A percentile compares a stretch with the other conserved stretches of the same genome.
These are phyloP conservation scores for Platichthys stellatus DNA, from an alignment of 2,113 vertebrate genomes.

Conservation along the genomic window DNA sequence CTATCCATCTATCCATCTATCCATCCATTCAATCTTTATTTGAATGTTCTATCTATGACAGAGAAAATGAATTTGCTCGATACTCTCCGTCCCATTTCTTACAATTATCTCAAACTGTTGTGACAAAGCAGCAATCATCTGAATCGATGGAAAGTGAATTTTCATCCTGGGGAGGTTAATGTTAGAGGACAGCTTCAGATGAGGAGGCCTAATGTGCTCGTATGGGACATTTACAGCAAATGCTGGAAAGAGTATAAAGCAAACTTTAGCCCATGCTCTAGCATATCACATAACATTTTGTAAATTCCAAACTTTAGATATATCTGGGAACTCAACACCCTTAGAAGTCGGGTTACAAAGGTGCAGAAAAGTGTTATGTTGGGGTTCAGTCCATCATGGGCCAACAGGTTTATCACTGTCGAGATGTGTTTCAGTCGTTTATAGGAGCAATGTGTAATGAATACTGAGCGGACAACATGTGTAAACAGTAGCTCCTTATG, in stretches of 20 bases:
- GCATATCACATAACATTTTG: background rate
- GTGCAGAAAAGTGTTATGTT: background rate
- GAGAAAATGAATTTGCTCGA: background rate
- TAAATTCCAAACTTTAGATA: too few relatives aligned
- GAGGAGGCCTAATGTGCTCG: background rate
- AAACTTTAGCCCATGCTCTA: background rate
- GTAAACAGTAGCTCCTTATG: conserved; percentile 1
- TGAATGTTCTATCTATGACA: background rate
- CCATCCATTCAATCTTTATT: background rate
- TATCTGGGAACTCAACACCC: too few relatives aligned
- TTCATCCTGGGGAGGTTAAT: conserved; percentile 11
- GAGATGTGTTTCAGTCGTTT: background rate
- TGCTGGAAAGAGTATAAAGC: background rate
- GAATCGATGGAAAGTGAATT: conserved; percentile 50
- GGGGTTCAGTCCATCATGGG: background rate
- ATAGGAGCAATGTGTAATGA: background rate
- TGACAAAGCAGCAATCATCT: conserved; percentile 24
- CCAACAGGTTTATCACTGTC: too few relatives aligned
- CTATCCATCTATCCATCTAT: background rate
- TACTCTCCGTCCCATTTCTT: conserved; percentile 16
- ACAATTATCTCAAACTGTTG: conserved; percentile 32
- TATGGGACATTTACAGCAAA: background rate
- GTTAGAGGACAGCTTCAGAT: conserved; percentile 2
- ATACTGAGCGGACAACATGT: background rate
- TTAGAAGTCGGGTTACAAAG: too few relatives aligned